A percentile compares a stretch with the other conserved stretches of the same genome.
phyloP scores from a whole-genome alignment of 2,797 vertebrate species.

The Xerus rutilus region DNA sequence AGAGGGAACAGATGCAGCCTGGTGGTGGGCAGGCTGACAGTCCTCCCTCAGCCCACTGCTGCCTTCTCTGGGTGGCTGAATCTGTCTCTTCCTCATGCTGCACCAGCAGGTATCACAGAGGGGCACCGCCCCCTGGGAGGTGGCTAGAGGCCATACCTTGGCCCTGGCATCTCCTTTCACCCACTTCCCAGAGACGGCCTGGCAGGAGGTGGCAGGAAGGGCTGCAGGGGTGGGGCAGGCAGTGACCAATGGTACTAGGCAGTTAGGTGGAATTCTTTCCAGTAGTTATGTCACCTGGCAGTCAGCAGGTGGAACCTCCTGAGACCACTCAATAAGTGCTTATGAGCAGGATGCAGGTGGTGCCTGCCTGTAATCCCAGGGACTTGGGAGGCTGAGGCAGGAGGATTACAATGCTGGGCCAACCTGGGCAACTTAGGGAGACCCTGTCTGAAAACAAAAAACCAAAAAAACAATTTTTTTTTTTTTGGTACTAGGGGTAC shows the following conservation, averaged over 20 bases:
- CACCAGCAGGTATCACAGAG: background rate
- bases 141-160: background rate
- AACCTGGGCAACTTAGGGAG: background rate
- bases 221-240: background rate
- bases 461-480: no score
- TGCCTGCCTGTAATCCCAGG: background rate
- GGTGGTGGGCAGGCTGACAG: background rate
- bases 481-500: no score
- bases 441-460: background rate
- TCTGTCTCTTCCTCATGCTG: background rate
- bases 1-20: background rate
- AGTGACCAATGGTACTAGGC: background rate
- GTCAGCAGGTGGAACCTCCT: background rate
- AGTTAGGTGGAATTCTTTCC: background rate
- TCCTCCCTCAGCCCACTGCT: background rate
- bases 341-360: background rate
- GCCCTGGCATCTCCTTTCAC: conserved; percentile 59
- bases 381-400: background rate
- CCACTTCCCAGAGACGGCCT: conserved; percentile 55
- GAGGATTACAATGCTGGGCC: background rate
- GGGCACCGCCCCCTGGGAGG: conserved; percentile 63
- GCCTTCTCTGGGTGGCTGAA: background rate
- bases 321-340: no score
- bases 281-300: background rate
- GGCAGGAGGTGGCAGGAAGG: conserved; percentile 18